Percentiles rank a stretch among this genome's conserved stretches.
These are phyloP conservation scores for Tamandua tetradactyla DNA, from an alignment of 2,797 vertebrate species.

Conservation along the genomic window DNA sequence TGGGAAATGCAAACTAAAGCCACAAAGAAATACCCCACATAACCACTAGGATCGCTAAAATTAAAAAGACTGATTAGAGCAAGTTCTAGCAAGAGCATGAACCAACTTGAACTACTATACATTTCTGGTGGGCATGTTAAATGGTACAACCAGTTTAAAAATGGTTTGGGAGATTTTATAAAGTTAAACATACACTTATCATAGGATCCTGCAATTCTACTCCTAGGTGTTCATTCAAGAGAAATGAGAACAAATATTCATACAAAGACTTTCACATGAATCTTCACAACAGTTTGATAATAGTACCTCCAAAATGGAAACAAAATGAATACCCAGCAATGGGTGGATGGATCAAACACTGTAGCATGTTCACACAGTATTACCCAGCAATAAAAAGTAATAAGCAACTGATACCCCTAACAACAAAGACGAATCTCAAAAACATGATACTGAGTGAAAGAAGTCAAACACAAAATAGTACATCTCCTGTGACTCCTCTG, in stretches of 20 bases:
- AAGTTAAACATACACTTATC: neutral
- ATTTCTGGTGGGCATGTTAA: neutral
- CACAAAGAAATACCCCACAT: neutral
- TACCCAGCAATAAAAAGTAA: neutral
- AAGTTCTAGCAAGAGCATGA: neutral
- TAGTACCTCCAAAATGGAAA: neutral
- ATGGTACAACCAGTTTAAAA: neutral
- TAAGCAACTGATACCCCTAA: neutral
- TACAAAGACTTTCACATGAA: neutral
- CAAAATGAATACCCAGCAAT: neutral
- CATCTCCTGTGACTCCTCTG: neutral
- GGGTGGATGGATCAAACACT: neutral
- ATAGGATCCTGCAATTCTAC: neutral
- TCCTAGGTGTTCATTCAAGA: neutral
- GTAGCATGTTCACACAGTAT: neutral
- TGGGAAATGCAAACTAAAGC: neutral
- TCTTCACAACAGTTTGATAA: neutral
- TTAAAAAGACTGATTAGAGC: neutral
- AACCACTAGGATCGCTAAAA: neutral
- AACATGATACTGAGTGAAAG: neutral
- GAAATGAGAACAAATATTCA: neutral
- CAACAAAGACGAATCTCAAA: neutral
- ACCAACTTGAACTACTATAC: neutral
- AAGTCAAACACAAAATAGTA: neutral
- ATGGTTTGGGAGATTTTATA: neutral